A percentile compares a stretch with the other conserved stretches of the same genome.
Conservation (phyloP, 2,113 vertebrate genomes). For the Ochotona princeps region DNA sequence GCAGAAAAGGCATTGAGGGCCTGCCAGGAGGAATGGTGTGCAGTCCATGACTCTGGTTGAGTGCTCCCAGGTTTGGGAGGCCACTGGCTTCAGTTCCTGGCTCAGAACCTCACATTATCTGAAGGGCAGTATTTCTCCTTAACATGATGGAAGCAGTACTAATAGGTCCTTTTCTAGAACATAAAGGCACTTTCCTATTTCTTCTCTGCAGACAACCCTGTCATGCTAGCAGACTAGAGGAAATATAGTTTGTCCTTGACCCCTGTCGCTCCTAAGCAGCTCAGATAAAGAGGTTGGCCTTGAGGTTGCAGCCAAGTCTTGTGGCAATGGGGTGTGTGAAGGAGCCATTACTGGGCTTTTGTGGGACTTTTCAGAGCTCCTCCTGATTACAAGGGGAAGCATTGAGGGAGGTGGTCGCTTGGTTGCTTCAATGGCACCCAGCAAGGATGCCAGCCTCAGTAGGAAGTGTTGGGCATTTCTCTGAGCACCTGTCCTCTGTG, state of each 20-base stretch:
- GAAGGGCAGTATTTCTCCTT: slow-evolving; percentile 22
- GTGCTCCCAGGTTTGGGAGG: neutral
- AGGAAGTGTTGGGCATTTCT: neutral
- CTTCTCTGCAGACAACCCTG: neutral
- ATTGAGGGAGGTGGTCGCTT: neutral
- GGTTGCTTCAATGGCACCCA: neutral
- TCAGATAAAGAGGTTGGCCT: neutral
- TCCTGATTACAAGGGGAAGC: neutral
- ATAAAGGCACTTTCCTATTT: neutral
- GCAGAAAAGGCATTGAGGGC: neutral
- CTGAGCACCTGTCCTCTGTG: neutral
- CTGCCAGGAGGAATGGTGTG: neutral
- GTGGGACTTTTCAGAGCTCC: neutral
- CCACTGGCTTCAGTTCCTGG: neutral
- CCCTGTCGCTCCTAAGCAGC: slow-evolving; percentile 35
- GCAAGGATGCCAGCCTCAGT: neutral
- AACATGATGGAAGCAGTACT: neutral
- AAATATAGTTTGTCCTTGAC: slow-evolving; percentile 58
- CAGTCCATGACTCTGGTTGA: neutral
- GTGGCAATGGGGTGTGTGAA: neutral
- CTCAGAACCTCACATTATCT: neutral
- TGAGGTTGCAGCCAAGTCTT: neutral
- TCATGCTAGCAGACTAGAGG: neutral
- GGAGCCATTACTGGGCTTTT: neutral
- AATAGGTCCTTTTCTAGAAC: neutral